Base-by-base conservation (phyloP, 2,797 vertebrate species). In the Brachyalestes nurse region DNA sequence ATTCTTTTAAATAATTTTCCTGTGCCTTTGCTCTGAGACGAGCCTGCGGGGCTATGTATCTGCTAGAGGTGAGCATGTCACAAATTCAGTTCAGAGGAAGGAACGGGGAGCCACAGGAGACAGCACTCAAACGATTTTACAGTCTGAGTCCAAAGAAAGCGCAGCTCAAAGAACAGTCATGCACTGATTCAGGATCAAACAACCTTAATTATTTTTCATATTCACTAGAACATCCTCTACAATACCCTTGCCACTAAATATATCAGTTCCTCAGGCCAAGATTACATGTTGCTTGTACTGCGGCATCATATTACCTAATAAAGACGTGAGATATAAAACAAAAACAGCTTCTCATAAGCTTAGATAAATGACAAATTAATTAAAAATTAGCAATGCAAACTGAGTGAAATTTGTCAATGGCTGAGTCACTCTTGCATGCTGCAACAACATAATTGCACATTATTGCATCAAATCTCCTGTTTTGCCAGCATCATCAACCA, bases 141-240 rank as follows among this genome's bases (percentile, higher is more conserved):
- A 92, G 90, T 89, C 84, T 75, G 84, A 62, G 71, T 89, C 87
- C 89, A 90, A 91, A 88, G 82, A 23, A 87, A 92, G 92, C 90
- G 34, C 80, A 85, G 85, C 76, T 72, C 83, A 79, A 83, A 80
- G 51, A 88, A 82, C 55, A 89, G 85, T 83, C 80, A 91, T 87
- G 89, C 90, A 88, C 88, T 89, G 90, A 92, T 93, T 94, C 88
- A 80, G 82, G 90, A 92, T 92, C 92, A 93, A 94, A 93, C 87
- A 90, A 85, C 70, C 90, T 89, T 92, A 90, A 93, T 93, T 92
- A 90, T 94, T 92, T 90, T 90, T 93, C 90, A 92, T 91, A 93
- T 93, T 94, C 88, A 91, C 91, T 92, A 91, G 92, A 93, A 92
- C 86, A 90, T 85, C 81, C 89, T 80, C 90, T 89, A 92, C 90